These are phyloP conservation scores for Trissoscelio sp. DNA, from an alignment of 2,888 invertebrate genomes.

Conservation along the genomic window DNA sequence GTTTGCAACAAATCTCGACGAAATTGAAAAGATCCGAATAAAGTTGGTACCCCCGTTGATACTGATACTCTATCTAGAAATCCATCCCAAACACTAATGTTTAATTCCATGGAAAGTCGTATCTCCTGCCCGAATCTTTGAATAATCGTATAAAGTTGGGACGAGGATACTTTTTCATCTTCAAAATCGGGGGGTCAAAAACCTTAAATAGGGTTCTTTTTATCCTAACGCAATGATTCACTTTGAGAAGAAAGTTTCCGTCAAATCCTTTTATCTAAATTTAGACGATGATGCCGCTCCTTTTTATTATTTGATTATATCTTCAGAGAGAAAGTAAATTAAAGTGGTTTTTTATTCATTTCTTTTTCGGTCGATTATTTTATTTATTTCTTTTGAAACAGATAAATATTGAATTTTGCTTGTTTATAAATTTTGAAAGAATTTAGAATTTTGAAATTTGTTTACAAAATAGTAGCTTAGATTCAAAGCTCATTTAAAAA, in stretches of 20 bases:
- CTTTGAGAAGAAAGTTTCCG: background rate
- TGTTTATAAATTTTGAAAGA: no score
- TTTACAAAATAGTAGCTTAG: no score
- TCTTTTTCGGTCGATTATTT: background rate
- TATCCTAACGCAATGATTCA: background rate
- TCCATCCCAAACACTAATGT: conserved; percentile 31
- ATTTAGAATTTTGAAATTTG: no score
- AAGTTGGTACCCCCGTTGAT: conserved; percentile 2
- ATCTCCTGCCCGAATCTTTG: conserved; percentile 19
- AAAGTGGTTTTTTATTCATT: no score
- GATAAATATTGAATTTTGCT: no score
- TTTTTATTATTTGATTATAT: background rate
- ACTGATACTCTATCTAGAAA: conserved; percentile 9
- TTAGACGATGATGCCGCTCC: background rate
- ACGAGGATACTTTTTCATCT: conserved; percentile 14
- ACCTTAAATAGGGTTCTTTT: conserved; percentile 14
- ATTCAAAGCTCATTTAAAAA: no score
- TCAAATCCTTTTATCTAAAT: conserved; percentile 15
- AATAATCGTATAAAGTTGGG: conserved; percentile 44
- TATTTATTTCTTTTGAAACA: no score
- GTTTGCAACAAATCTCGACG: conserved; percentile 21
- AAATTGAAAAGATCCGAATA: conserved; percentile 49
- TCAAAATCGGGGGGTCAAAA: conserved; percentile 13
- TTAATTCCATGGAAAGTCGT: conserved; percentile 38
- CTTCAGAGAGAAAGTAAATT: background rate